Evolutionary conservation across 2,113 vertebrate species (phyloP).

Genomic region (Rhodinocichla rosea): DNA sequence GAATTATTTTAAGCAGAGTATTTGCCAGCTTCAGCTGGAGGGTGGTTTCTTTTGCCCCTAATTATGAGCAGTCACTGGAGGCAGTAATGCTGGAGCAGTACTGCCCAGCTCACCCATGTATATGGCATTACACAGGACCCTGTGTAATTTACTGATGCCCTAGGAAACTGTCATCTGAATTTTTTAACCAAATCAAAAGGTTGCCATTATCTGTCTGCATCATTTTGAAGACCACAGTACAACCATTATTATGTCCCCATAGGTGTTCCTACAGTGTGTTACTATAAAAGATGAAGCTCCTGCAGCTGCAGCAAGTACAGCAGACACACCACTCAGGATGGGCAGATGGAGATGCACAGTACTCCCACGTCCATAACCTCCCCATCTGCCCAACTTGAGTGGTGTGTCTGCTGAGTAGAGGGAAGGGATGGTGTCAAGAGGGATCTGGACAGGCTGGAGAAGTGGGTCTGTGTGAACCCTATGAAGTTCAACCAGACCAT

Average conservation of each 20-base stretch:
- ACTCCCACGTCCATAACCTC: not conserved
- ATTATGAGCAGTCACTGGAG: not conserved
- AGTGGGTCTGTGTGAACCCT: rapidly evolving
- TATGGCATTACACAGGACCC: not conserved
- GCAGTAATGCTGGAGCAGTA: not conserved
- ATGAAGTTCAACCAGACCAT: not conserved
- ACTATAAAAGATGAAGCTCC: not conserved
- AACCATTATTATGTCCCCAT: not conserved
- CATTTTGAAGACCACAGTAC: not conserved
- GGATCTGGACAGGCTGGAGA: not conserved
- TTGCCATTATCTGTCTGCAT: not conserved
- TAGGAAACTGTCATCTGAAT: not conserved
- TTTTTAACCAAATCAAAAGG: not conserved
- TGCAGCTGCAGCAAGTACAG: not conserved
- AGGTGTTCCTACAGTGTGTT: not conserved
- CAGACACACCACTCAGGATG: not conserved
- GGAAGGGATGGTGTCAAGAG: not conserved
- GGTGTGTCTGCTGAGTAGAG: rapidly evolving
- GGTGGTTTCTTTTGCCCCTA: not conserved
- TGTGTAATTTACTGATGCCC: not conserved
- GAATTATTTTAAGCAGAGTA: not conserved
- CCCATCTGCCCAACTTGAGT: not conserved
- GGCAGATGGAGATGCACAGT: not conserved
- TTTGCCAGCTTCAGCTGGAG: not conserved
- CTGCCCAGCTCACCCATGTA: not conserved